phyloP scores from a whole-genome alignment of 2,113 vertebrate species.

The Passer domesticus region DNA sequence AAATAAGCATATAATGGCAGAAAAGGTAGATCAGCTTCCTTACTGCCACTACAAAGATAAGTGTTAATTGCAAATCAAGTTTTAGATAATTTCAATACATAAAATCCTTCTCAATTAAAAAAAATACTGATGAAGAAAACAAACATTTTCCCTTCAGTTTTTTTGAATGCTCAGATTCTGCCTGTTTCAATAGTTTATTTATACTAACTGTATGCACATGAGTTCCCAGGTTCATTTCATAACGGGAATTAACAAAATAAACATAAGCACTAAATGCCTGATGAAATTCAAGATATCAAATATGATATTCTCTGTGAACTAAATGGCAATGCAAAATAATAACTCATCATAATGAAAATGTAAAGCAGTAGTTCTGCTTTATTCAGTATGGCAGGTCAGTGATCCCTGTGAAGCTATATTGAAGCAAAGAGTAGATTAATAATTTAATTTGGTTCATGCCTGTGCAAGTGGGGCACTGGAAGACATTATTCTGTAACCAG shows the following conservation, averaged over 20 bases:
- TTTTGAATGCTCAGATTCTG: background rate
- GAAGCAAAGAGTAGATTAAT: slow-evolving; percentile 96
- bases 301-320: slow-evolving; percentile 39
- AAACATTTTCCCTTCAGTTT: background rate
- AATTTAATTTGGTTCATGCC: slow-evolving; percentile 96
- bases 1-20: slow-evolving; percentile 1
- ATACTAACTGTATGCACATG: background rate
- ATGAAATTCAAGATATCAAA: slow-evolving; percentile 53
- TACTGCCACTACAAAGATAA: background rate
- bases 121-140: background rate
- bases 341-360: slow-evolving; percentile 98
- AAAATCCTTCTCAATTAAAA: background rate
- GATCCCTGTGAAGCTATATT: slow-evolving; percentile 92
- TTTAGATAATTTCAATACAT: background rate
- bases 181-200: background rate
- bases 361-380: slow-evolving; percentile 96
- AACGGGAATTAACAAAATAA: slow-evolving; percentile 65
- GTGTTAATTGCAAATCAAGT: slow-evolving; percentile 3
- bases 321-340: slow-evolving; percentile 86
- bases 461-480: slow-evolving; percentile 71
- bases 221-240: background rate
- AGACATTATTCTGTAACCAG: slow-evolving; percentile 84
- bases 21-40: background rate
- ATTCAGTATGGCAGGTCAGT: slow-evolving; percentile 96
- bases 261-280: slow-evolving; percentile 47